Base-by-base conservation (phyloP, 2,888 invertebrate genomes). In the Euplexia lucipara region DNA sequence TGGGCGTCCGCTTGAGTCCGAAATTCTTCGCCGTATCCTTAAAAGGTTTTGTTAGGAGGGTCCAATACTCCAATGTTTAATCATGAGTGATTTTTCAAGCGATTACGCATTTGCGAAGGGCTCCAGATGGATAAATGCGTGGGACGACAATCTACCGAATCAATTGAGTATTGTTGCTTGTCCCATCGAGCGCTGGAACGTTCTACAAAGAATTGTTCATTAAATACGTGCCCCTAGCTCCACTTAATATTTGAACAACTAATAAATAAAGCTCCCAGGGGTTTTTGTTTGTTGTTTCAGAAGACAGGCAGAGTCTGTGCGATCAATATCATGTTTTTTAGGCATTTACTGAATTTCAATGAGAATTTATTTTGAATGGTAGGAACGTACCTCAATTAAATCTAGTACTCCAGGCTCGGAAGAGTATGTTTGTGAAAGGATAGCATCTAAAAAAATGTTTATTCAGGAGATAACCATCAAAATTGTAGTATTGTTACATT, bases 21-120 rank as follows among this genome's bases (percentile, higher is more conserved):
- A 39, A 44, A 52, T 61, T 54, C 12, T 58, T 44, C 16, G 10
- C 45, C 35, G 49, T 62, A 52, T 22, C 41, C 61, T 41, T 37
- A 47, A 56, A 72, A 52, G 45, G 45, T 48, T 61, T 49, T 60
- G 64, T 59, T 35, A 41, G 39, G 54, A 68, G 45, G 61, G 39
- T 63, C 8, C 30, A 41, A 68, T 59, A 41, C 41, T 63, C 8
- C 30, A 41, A 68, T 59, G 44, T 44, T 51, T 56, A 49, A 49
- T 30, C 48, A 44, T 35, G 51, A 66, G 67, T 58, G 60, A 70
- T 72, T 76, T 78, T 76, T 70, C 64, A 70, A 62, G 47, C 34
- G 64, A 67, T 70, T 72, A 64, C 52, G 39, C 49, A 45, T 45
- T 63, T 67, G 54, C 45, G 42, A 67, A 60, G 53, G 65, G 66